These are phyloP conservation scores for Orthosia gracilis DNA, from an alignment of 2,888 invertebrate species.

Conservation along the genomic window DNA sequence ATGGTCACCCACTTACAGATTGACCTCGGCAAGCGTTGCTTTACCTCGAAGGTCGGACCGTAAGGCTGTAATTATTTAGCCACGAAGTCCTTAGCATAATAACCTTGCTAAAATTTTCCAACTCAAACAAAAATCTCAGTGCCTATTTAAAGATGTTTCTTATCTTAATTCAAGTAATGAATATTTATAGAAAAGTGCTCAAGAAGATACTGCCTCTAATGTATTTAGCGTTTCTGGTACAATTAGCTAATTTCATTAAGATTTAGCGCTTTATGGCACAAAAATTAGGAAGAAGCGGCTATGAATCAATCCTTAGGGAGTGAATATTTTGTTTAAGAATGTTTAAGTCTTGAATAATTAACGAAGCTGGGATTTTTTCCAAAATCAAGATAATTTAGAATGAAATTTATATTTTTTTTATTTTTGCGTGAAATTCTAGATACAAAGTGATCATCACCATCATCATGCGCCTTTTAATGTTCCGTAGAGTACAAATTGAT, in stretches of 20 bases:
- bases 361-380: background rate
- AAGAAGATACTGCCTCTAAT: slow-evolving; percentile 6
- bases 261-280: slow-evolving; percentile 7
- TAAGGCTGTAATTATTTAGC: too few relatives aligned
- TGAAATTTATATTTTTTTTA: too few relatives aligned
- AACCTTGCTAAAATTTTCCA: background rate
- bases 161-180: slow-evolving; percentile 11
- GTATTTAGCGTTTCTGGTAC: slow-evolving; percentile 7
- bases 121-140: background rate
- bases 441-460: too few relatives aligned
- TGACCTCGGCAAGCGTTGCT: background rate
- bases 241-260: slow-evolving; percentile 37
- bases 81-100: too few relatives aligned
- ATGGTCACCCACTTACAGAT: background rate
- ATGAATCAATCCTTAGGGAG: slow-evolving; percentile 19
- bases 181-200: slow-evolving; percentile 19
- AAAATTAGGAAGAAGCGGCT: slow-evolving; percentile 1
- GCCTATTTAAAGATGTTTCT: background rate
- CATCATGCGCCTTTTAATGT: too few relatives aligned
- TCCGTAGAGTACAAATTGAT: too few relatives aligned
- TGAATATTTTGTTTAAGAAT: slow-evolving; percentile 23
- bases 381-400: background rate
- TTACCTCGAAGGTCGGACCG: too few relatives aligned
- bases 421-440: too few relatives aligned
- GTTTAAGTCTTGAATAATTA: slow-evolving; percentile 19